These are phyloP conservation scores for Copidosoma aretas DNA, from an alignment of 2,888 invertebrate species.

Conservation along the genomic window DNA sequence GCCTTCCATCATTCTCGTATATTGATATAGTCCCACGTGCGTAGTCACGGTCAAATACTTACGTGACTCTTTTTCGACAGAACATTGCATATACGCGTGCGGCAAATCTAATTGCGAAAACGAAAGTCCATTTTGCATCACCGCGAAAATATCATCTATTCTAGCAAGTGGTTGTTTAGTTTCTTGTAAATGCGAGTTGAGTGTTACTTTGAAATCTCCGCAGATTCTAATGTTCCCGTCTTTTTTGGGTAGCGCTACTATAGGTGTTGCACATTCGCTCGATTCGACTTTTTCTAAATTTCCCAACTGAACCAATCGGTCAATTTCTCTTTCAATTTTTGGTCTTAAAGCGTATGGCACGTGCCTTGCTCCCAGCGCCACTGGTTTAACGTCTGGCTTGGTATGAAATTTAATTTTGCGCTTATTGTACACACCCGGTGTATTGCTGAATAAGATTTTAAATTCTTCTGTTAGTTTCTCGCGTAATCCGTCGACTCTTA, in stretches of 20 bases:
- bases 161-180: conserved; percentile 32
- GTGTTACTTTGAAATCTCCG: conserved; percentile 25
- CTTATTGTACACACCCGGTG: conserved; percentile 32
- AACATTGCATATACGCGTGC: conserved; percentile 40
- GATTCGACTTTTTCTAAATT: conserved; percentile 44
- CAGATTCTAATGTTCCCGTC: conserved; percentile 30
- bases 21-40: conserved; percentile 15
- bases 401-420: conserved; percentile 35
- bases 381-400: conserved; percentile 28
- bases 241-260: conserved; percentile 49
- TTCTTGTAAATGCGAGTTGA: conserved; percentile 44
- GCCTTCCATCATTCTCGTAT: conserved; percentile 22
- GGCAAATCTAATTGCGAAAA: conserved; percentile 32
- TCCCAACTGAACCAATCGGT: conserved; percentile 37
- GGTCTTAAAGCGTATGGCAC: conserved; percentile 41
- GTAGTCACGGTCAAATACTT: conserved; percentile 30
- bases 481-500: conserved; percentile 17
- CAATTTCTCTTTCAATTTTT: conserved; percentile 35
- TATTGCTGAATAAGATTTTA: conserved; percentile 24
- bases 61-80: not conserved
- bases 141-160: conserved; percentile 30
- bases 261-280: conserved; percentile 54
- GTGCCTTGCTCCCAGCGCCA: conserved; percentile 31
- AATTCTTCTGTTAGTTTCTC: conserved; percentile 22
- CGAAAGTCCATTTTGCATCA: conserved; percentile 22